Evolutionary conservation across 2,888 invertebrate species (phyloP).

Genomic region (Platynereis dumerilii): DNA sequence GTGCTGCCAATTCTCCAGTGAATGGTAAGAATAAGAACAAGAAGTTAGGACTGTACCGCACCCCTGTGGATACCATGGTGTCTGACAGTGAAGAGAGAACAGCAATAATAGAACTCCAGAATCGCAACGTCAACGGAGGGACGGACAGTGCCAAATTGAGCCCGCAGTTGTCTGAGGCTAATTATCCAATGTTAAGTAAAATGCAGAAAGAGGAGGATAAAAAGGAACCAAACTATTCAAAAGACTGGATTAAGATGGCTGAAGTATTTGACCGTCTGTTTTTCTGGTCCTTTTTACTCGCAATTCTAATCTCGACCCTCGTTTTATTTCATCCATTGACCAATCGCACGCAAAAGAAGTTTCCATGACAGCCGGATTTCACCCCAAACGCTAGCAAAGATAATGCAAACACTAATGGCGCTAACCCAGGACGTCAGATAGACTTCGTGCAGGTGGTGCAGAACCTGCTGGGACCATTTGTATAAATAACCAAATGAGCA

Average conservation of each 20-base stretch:
- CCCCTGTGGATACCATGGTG: neutral
- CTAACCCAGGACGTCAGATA: no score
- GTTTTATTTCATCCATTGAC: conserved; percentile 27
- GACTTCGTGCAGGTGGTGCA: no score
- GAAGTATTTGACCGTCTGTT: conserved; percentile 23
- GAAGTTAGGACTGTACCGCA: conserved; percentile 13
- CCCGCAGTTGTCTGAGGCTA: neutral
- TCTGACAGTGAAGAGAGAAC: conserved; percentile 13
- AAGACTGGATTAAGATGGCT: conserved; percentile 25
- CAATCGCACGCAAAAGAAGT: conserved; percentile 18
- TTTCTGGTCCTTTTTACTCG: conserved; percentile 26
- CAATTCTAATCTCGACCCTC: conserved; percentile 22
- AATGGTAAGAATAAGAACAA: neutral
- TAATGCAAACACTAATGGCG: no score
- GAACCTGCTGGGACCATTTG: no score
- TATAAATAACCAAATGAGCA: no score
- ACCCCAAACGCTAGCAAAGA: no score
- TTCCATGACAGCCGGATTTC: conserved; percentile 14
- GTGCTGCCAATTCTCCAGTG: conserved; percentile 7
- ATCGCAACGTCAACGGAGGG: conserved; percentile 12
- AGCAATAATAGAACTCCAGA: conserved; percentile 21
- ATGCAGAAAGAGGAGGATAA: conserved; percentile 13
- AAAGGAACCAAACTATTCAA: conserved; percentile 13
- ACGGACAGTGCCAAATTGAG: neutral
- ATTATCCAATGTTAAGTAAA: conserved; percentile 5